Conservation (phyloP, 2,113 vertebrate species). For the Hassar affinis region DNA sequence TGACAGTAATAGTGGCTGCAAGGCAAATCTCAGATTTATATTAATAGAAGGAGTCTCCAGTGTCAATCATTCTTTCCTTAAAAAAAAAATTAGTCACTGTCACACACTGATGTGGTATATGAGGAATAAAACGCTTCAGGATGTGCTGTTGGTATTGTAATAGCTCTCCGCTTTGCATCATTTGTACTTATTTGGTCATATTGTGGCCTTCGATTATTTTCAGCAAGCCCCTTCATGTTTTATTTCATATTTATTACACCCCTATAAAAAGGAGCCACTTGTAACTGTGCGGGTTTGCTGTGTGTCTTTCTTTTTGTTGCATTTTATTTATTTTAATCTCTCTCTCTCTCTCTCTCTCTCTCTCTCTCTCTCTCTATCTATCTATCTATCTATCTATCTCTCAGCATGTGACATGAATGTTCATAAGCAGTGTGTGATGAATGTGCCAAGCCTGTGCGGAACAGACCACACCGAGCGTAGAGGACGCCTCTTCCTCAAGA, state of each 20-base stretch:
- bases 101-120: background rate
- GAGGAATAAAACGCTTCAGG: background rate
- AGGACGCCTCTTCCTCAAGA: conserved; percentile 91
- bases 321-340: background rate
- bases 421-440: conserved; percentile 94
- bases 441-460: conserved; percentile 93
- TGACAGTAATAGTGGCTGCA: background rate
- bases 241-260: background rate
- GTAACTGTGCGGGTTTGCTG: background rate
- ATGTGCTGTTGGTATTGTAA: background rate
- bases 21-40: background rate
- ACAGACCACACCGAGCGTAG: conserved; percentile 95
- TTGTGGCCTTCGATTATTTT: background rate
- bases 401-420: conserved; percentile 97
- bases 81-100: background rate
- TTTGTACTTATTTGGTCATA: too few relatives aligned
- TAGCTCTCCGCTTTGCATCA: background rate
- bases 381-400: conserved; percentile 42
- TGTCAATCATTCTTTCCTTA: background rate
- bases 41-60: background rate
- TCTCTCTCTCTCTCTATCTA: conserved; percentile 6
- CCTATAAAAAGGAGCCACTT: conserved; percentile 10
- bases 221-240: background rate
- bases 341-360: conserved; percentile 35
- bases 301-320: background rate